Percentiles rank a stretch among this genome's conserved stretches.
Conservation (phyloP, 2,113 vertebrate species). For the Microcebus murinus region DNA sequence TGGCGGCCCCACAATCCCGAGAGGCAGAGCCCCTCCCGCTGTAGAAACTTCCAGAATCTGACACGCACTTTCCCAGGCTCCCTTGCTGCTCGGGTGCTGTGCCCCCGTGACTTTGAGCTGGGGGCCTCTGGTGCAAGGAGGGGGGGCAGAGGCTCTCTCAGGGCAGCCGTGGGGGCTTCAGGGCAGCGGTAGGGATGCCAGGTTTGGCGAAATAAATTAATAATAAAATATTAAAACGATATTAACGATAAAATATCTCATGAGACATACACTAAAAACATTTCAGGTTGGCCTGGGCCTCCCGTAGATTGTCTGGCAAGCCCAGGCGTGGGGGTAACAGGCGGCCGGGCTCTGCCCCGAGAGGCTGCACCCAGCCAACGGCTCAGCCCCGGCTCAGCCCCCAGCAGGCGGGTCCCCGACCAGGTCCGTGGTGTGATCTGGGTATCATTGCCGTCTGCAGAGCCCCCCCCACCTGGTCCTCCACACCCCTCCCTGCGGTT, state of each 20-base stretch:
- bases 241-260: background rate
- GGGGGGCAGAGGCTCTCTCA: background rate
- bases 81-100: background rate
- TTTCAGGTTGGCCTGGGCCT: background rate
- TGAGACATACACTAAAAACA: background rate
- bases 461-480: background rate
- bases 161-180: background rate
- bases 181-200: background rate
- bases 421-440: background rate
- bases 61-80: background rate
- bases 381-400: background rate
- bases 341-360: background rate
- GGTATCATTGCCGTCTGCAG: background rate
- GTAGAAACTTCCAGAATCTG: background rate
- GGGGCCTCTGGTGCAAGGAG: background rate
- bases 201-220: background rate
- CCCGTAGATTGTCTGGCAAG: background rate
- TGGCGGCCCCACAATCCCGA: accelerated
- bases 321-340: background rate
- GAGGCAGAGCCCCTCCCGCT: background rate
- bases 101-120: background rate
- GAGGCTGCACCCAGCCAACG: accelerated
- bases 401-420: background rate
- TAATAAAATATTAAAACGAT: too few relatives aligned
- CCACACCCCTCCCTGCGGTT: background rate